Conservation (phyloP, 64 coral and sea anemone species). For the Montipora sp. region DNA sequence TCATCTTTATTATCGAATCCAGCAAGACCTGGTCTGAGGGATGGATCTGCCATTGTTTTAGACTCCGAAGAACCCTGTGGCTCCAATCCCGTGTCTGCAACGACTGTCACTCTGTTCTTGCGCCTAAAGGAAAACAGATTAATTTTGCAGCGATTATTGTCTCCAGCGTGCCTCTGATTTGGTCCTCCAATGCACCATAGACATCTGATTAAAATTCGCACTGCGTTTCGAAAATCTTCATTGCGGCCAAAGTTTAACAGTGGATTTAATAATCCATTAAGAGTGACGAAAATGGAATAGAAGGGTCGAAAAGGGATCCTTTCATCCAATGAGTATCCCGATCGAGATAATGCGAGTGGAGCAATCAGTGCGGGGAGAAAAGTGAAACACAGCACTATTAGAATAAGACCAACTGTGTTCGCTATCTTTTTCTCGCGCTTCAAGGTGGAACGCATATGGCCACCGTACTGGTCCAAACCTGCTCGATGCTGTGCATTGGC, state of each 20-base stretch:
- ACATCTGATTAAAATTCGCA: neutral
- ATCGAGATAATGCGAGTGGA: neutral
- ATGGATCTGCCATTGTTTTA: too few relatives aligned
- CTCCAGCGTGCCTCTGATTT: neutral
- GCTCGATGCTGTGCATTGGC: neutral
- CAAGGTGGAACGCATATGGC: neutral
- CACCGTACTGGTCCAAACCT: neutral
- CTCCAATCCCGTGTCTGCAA: too few relatives aligned
- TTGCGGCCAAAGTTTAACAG: neutral
- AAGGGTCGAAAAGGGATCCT: neutral
- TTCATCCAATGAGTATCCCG: neutral
- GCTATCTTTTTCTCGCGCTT: constrained; percentile 3
- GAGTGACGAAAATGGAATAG: neutral
- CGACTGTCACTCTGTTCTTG: too few relatives aligned
- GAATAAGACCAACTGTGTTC: constrained; percentile 18
- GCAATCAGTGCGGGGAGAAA: neutral
- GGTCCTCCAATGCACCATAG: neutral
- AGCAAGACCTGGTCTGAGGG: too few relatives aligned
- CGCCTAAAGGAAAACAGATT: too few relatives aligned
- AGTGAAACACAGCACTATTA: neutral
- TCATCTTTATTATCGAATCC: too few relatives aligned
- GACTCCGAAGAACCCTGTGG: too few relatives aligned
- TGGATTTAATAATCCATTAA: constrained; percentile 9
- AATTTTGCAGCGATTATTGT: too few relatives aligned
- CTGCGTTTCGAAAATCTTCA: neutral